Conservation (phyloP, 2,113 vertebrate genomes). For the Callionymus lyra region DNA sequence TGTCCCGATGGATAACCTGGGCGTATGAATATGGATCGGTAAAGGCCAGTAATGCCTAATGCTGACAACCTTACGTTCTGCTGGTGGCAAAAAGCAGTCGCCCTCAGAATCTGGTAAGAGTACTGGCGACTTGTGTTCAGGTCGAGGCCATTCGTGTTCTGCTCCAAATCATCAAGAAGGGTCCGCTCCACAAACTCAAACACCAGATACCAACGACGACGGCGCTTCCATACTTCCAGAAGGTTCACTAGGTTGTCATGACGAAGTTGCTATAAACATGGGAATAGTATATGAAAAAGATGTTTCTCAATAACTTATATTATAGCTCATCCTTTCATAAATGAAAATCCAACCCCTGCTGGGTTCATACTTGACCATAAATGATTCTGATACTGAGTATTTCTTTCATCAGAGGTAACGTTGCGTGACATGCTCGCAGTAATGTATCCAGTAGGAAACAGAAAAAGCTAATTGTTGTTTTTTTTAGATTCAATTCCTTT, state of each 20-base stretch:
- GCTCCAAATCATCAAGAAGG: constrained; percentile 77
- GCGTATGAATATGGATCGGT: neutral
- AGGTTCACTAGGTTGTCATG: constrained; percentile 87
- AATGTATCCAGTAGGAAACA: no score
- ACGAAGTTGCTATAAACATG: constrained; percentile 71
- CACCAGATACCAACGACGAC: constrained; percentile 81
- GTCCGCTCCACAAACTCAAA: constrained; percentile 90
- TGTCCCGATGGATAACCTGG: constrained; percentile 86
- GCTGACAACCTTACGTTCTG: constrained; percentile 70
- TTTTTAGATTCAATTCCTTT: no score
- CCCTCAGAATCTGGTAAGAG: constrained; percentile 81
- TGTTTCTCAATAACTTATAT: no score
- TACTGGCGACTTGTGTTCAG: constrained; percentile 64
- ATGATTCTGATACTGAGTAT: no score
- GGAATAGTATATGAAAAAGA: no score
- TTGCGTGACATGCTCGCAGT: no score
- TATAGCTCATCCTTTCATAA: no score
- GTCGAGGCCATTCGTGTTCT: constrained; percentile 71
- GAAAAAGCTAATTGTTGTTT: no score
- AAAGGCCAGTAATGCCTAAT: neutral
- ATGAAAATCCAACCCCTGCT: no score
- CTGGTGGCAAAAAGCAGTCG: constrained; percentile 80
- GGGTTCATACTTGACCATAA: no score
- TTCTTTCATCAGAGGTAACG: no score
- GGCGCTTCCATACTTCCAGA: constrained; percentile 80